Evolutionary conservation across 30 jellyfish, hydroid and myxozoan genomes (phyloP).

Genomic region (Aurelia sp.): DNA sequence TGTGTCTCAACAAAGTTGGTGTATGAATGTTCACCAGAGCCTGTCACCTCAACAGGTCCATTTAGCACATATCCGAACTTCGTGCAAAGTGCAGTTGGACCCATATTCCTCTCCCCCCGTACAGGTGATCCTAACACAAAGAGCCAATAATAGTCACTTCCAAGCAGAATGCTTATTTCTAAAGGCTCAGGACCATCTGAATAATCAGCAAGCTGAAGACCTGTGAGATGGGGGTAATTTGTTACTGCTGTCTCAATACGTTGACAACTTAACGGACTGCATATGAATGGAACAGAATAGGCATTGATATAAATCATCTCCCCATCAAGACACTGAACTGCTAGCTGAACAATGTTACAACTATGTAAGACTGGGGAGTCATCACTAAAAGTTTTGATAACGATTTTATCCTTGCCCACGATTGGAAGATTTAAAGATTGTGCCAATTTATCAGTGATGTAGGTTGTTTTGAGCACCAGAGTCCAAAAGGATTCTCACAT

Average conservation of each 20-base stretch:
- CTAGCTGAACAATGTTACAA: slow-evolving; percentile 21
- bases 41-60: neutral
- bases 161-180: slow-evolving; percentile 2
- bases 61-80: neutral
- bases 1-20: neutral
- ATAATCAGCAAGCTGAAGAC: slow-evolving; percentile 37
- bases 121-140: slow-evolving; percentile 3
- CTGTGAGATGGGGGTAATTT: slow-evolving; percentile 27
- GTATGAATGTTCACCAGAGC: neutral
- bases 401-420: slow-evolving; percentile 12
- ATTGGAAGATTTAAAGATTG: slow-evolving; percentile 5
- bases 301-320: slow-evolving; percentile 10
- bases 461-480: slow-evolving; percentile 10
- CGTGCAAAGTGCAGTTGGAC: slow-evolving; percentile 1
- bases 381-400: slow-evolving; percentile 31
- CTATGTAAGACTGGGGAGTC: slow-evolving; percentile 8
- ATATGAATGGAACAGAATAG: slow-evolving; percentile 26
- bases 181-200: neutral
- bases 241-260: neutral
- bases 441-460: neutral
- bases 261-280: slow-evolving; percentile 53
- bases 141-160: neutral
- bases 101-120: neutral
- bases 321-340: slow-evolving; percentile 8
- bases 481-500: slow-evolving; percentile 3